Evolutionary conservation across 2,113 vertebrate species (phyloP).

Genomic region (Cololabis saira): DNA sequence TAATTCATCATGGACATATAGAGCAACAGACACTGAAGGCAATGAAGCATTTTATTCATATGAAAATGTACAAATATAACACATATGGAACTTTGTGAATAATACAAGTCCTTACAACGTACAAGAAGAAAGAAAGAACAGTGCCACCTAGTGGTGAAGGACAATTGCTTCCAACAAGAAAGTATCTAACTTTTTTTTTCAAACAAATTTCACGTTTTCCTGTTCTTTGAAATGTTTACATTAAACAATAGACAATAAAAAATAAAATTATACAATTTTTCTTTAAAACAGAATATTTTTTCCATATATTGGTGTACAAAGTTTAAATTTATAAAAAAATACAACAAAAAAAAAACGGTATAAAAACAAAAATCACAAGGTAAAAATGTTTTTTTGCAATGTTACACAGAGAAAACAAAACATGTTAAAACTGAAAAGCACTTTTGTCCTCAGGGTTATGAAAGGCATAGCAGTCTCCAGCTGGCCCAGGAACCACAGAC

Average conservation of each 20-base stretch:
- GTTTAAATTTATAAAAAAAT: conserved; percentile 19
- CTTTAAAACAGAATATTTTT: conserved; percentile 32
- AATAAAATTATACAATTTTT: conserved; percentile 66
- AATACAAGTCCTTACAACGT: background rate
- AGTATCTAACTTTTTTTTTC: too few relatives aligned
- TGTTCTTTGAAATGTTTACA: background rate
- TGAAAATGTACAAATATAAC: too few relatives aligned
- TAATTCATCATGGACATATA: too few relatives aligned
- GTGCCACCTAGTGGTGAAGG: conserved; percentile 48
- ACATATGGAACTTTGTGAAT: background rate
- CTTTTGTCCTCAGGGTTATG: conserved; percentile 80
- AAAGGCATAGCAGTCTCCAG: conserved; percentile 83
- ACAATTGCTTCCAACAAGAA: background rate
- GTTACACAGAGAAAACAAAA: conserved; percentile 57
- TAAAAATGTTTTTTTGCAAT: conserved; percentile 14
- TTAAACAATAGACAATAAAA: background rate
- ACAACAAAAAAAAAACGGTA: conserved; percentile 49
- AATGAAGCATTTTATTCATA: too few relatives aligned
- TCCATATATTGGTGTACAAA: conserved; percentile 44
- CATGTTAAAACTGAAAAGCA: conserved; percentile 86
- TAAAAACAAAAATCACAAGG: conserved; percentile 50
- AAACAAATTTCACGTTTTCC: background rate
- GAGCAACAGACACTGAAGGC: too few relatives aligned
- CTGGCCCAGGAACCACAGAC: conserved; percentile 83
- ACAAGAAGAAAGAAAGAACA: background rate